These are phyloP conservation scores for Oxycera nigricornis DNA, from an alignment of 2,888 invertebrate species.

Conservation along the genomic window DNA sequence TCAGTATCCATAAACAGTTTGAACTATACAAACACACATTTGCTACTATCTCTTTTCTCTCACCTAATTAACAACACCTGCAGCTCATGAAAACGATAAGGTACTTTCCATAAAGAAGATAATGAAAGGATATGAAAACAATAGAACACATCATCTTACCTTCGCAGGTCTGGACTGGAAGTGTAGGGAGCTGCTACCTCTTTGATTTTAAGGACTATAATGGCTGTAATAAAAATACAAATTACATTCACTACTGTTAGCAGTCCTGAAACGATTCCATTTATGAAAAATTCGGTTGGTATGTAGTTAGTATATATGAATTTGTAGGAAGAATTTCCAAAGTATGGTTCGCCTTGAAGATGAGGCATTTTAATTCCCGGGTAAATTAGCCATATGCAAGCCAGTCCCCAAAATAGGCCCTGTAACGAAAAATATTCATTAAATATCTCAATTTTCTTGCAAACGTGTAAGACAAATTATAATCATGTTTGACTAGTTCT, in stretches of 20 bases:
- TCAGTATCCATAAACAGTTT: no score
- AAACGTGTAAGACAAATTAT: no score
- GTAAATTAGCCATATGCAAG: slow-evolving; percentile 75
- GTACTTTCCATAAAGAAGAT: no score
- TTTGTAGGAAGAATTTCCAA: slow-evolving; percentile 69
- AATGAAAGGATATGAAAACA: no score
- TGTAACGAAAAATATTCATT: slow-evolving; percentile 58
- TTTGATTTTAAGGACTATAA: slow-evolving; percentile 82
- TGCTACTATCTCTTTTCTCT: no score
- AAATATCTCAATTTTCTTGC: no score
- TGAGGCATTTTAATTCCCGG: slow-evolving; percentile 74
- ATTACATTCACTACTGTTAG: slow-evolving; percentile 82
- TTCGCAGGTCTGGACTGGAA: slow-evolving; percentile 73
- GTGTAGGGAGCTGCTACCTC: slow-evolving; percentile 84
- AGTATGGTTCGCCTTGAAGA: slow-evolving; percentile 71
- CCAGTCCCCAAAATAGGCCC: slow-evolving; percentile 77
- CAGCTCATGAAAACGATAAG: neutral
- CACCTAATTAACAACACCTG: no score
- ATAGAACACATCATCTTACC: no score
- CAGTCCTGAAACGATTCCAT: slow-evolving; percentile 81
- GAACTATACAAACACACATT: no score
- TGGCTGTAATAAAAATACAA: slow-evolving; percentile 82
- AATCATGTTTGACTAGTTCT: no score
- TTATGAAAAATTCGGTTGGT: slow-evolving; percentile 77
- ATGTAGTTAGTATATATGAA: slow-evolving; percentile 77